Conservation (phyloP, 2,797 vertebrate genomes). For the Petrocephalus schoutedeni region DNA sequence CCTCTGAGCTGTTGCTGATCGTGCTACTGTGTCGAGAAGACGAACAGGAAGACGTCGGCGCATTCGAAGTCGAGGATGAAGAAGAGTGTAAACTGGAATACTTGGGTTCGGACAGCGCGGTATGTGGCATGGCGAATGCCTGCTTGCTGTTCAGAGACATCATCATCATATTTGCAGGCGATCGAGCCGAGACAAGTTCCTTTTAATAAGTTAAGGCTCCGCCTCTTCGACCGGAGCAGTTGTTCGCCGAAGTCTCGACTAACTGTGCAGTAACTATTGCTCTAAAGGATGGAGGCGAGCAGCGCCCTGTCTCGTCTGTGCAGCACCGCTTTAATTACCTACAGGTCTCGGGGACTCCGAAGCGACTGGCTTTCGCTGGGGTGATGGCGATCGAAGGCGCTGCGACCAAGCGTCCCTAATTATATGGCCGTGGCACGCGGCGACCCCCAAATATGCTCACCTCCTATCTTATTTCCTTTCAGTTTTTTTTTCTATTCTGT, state of each 20-base stretch:
- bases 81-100: slow-evolving; percentile 83
- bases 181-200: slow-evolving; percentile 63
- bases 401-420: slow-evolving; percentile 39
- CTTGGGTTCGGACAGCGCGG: slow-evolving; percentile 84
- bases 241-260: slow-evolving; percentile 57
- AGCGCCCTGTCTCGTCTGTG: slow-evolving; percentile 52
- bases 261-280: slow-evolving; percentile 44
- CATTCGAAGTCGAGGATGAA: slow-evolving; percentile 74
- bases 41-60: slow-evolving; percentile 72
- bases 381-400: slow-evolving; percentile 44
- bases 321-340: slow-evolving; percentile 55
- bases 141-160: slow-evolving; percentile 97
- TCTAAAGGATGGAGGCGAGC: slow-evolving; percentile 36
- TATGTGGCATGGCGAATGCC: slow-evolving; percentile 84
- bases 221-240: slow-evolving; percentile 64
- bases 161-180: slow-evolving; percentile 93
- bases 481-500: slow-evolving; percentile 36
- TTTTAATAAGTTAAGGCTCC: slow-evolving; percentile 76
- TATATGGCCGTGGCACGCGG: slow-evolving; percentile 39
- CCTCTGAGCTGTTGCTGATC: slow-evolving; percentile 76
- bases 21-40: slow-evolving; percentile 76
- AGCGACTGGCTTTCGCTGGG: slow-evolving; percentile 40
- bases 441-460: slow-evolving; percentile 36
- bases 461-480: slow-evolving; percentile 27
- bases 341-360: slow-evolving; percentile 39